Percentiles rank a stretch among this genome's conserved stretches.
phyloP scores from a whole-genome alignment of 2,113 vertebrate genomes.

The Anseranas semipalmata region DNA sequence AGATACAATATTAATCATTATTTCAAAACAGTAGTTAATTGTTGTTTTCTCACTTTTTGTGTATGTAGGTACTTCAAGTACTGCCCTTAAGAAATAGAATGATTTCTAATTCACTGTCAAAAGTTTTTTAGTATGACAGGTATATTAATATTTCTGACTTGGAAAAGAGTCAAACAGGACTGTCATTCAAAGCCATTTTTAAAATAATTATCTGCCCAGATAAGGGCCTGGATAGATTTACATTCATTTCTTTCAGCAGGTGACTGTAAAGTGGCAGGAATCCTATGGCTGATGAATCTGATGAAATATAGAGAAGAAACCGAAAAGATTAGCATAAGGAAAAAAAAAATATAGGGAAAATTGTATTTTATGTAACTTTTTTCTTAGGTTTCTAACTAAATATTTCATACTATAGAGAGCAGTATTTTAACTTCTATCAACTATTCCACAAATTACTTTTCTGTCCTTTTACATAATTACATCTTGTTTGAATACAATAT shows the following conservation, averaged over 20 bases:
- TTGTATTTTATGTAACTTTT: background rate
- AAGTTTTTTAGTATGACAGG: background rate
- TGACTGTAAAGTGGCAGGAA: background rate
- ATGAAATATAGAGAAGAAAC: slow-evolving; percentile 12
- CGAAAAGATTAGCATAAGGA: background rate
- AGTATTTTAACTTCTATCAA: background rate
- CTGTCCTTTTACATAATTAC: background rate
- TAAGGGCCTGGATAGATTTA: background rate
- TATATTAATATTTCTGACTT: background rate
- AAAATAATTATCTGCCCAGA: background rate
- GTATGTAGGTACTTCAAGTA: background rate
- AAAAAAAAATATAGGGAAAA: background rate
- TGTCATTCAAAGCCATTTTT: slow-evolving; percentile 1
- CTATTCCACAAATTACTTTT: background rate
- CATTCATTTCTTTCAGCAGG: background rate
- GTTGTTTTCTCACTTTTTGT: background rate
- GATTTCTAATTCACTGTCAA: background rate
- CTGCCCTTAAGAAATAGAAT: background rate
- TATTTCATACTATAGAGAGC: background rate
- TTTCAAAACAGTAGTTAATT: background rate
- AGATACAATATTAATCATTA: background rate
- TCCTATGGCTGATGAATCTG: background rate
- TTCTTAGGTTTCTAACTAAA: background rate
- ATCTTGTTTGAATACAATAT: background rate
- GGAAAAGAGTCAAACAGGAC: background rate